Evolutionary conservation across 1,140 invertebrate species (phyloP).

Genomic region (Schmidtea mediterranea): DNA sequence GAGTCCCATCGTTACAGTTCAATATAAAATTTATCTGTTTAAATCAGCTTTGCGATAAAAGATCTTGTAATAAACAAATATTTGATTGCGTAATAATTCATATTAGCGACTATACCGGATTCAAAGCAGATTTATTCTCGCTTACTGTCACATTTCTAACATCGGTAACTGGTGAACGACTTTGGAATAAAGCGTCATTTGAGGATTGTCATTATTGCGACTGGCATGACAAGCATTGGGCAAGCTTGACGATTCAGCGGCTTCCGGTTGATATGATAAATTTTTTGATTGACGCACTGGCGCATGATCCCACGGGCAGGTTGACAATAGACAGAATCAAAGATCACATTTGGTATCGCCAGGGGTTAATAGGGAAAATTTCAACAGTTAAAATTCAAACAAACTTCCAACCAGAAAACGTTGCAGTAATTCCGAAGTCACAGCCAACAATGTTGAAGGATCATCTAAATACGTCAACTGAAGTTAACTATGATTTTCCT

Average conservation of each 20-base stretch:
- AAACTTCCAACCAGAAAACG: too few relatives aligned
- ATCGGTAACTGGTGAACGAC: not conserved
- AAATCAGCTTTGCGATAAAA: too few relatives aligned
- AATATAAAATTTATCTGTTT: too few relatives aligned
- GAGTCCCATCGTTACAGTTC: too few relatives aligned
- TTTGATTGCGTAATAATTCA: too few relatives aligned
- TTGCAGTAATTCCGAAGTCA: too few relatives aligned
- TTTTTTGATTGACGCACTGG: not conserved
- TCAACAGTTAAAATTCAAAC: not conserved
- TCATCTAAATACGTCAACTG: too few relatives aligned
- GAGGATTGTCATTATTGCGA: not conserved
- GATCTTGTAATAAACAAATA: too few relatives aligned
- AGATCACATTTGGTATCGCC: not conserved
- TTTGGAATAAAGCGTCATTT: not conserved
- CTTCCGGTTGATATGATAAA: slow-evolving; percentile 1
- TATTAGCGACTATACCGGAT: not conserved
- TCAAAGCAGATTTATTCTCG: not conserved
- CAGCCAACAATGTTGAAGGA: too few relatives aligned
- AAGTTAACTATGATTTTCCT: too few relatives aligned
- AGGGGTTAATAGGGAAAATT: not conserved
- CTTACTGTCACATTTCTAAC: not conserved
- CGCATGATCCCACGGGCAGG: not conserved
- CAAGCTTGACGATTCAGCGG: not conserved
- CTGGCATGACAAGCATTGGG: not conserved
- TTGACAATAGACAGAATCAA: not conserved